These are phyloP conservation scores for Eonycteris spelaea DNA, from an alignment of 2,113 vertebrate species.

Conservation along the genomic window DNA sequence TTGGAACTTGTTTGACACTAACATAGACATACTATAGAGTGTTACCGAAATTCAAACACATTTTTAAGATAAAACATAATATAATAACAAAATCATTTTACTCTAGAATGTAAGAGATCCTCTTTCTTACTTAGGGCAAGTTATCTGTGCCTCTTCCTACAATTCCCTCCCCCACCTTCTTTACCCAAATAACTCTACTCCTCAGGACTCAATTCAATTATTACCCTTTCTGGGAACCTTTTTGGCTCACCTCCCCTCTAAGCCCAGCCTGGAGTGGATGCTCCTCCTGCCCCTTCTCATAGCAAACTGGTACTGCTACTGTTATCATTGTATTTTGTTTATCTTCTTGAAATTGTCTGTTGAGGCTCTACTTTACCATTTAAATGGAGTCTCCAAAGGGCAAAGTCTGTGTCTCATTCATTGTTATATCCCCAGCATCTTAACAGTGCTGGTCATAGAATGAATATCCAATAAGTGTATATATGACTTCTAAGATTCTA, in stretches of 20 bases:
- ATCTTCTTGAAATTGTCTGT: background rate
- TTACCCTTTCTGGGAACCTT: background rate
- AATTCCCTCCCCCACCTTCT: background rate
- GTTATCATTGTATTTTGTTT: background rate
- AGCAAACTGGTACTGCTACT: background rate
- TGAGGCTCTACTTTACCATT: background rate
- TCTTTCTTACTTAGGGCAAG: background rate
- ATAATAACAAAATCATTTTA: conserved; percentile 2
- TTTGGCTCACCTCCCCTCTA: background rate
- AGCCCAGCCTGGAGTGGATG: background rate
- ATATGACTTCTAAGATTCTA: background rate
- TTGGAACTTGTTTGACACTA: background rate
- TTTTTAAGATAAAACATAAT: background rate
- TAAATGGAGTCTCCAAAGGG: background rate
- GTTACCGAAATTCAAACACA: background rate
- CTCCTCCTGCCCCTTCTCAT: background rate
- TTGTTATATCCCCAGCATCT: background rate
- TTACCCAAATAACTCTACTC: background rate
- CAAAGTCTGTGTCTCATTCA: background rate
- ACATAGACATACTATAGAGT: background rate
- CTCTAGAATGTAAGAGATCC: background rate
- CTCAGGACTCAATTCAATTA: background rate
- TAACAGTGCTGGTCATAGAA: background rate
- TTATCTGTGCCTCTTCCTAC: background rate
- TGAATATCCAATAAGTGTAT: background rate